Evolutionary conservation across 2,797 vertebrate genomes (phyloP), one percentile per base, ranked within the genome.

Genomic region (Neosilurus mollespiculum): DNA sequence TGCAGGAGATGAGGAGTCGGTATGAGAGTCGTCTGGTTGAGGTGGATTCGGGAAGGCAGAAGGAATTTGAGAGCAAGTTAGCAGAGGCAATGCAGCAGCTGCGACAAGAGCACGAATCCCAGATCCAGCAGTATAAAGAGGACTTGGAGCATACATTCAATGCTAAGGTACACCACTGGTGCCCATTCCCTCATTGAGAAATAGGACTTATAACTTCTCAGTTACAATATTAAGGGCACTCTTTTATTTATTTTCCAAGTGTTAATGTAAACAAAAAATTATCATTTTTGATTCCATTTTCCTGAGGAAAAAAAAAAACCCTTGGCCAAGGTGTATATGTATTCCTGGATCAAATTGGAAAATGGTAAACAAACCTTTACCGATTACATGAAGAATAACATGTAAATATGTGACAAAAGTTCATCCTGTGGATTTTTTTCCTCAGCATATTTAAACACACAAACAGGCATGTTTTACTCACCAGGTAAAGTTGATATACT

Each of bases 41-140:
- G 91, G 88, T 95, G 49, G 94, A 96, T 58, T 92, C 92, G 0
- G 93, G 91, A 0, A 87, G 70, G 18, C 91, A 89, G 80, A 89
- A 85, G 80, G 95, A 96, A 84, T 93, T 95, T 87, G 94, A 96
- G 72, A 94, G 88, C 64, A 96, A 95, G 87, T 83, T 97, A 34
- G 62, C 89, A 0, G 92, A 95, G 9, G 85, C 88, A 11, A 92
- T 97, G 89, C 94, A 95, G 78, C 91, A 91, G 9, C 93, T 97
- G 16, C 91, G 96, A 16, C 88, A 89, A 69, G 94, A 96, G 12
- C 94, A 96, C 0, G 93, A 95, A 78, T 75, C 84, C 66, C 94
- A 97, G 84, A 91, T 97, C 87, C 89, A 87, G 75, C 93, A 92
- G 56, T 97, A 96, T 90, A 97, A 94, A 87, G 94, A 94, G 0